A percentile compares a stretch with the other conserved stretches of the same genome.
Evolutionary conservation across 2,113 vertebrate species (phyloP).

Genomic region (Oostethus manadensis): DNA sequence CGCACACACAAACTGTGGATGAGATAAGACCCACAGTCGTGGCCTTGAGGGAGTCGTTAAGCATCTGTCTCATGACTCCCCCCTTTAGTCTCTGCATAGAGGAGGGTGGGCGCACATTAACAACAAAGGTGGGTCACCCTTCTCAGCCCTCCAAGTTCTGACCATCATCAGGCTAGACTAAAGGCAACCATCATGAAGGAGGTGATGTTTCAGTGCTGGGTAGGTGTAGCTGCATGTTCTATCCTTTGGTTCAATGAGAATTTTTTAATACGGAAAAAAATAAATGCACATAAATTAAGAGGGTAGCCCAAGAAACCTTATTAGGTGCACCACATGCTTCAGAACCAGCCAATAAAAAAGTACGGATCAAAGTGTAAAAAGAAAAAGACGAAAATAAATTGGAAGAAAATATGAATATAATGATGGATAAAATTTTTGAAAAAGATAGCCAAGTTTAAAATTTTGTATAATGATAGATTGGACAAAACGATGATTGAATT

Average conservation of each 20-base stretch:
- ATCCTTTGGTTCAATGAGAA: neutral
- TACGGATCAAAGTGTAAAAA: too few species aligned
- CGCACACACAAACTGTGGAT: constrained; percentile 70
- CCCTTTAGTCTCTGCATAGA: constrained; percentile 51
- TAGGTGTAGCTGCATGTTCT: neutral
- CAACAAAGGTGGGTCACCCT: constrained; percentile 62
- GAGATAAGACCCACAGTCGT: constrained; percentile 70
- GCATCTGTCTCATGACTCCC: constrained; percentile 73
- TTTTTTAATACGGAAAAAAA: too few species aligned
- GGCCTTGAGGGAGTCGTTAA: constrained; percentile 74
- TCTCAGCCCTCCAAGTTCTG: constrained; percentile 53
- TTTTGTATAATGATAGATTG: too few species aligned
- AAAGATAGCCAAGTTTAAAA: too few species aligned
- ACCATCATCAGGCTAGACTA: constrained; percentile 57
- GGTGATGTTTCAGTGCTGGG: constrained; percentile 2
- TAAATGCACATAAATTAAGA: too few species aligned
- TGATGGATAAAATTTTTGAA: too few species aligned
- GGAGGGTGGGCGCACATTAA: constrained; percentile 59
- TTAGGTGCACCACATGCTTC: too few species aligned
- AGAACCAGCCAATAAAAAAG: too few species aligned
- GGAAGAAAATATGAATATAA: too few species aligned
- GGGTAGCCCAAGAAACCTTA: too few species aligned
- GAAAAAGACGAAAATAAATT: too few species aligned
- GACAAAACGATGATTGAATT: too few species aligned
- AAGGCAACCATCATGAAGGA: constrained; percentile 50